phyloP scores from a whole-genome alignment of 1,140 invertebrate species.

The Aphidius gifuensis region DNA sequence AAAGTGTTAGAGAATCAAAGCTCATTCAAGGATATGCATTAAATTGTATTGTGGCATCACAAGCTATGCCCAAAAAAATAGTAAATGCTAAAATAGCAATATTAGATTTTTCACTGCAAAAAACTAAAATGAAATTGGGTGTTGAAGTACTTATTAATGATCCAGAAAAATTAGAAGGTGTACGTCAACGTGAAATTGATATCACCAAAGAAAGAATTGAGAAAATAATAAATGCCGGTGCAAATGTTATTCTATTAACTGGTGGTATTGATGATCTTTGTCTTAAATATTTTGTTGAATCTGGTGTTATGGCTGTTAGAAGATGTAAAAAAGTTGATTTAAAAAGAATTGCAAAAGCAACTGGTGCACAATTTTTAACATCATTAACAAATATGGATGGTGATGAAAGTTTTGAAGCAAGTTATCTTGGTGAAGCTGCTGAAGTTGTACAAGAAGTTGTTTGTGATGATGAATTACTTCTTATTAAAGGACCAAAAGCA shows the following conservation, averaged over 20 bases:
- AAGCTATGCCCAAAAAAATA: constrained; percentile 91
- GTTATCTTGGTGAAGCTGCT: constrained; percentile 90
- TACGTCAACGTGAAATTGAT: constrained; percentile 90
- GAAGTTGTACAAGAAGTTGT: constrained; percentile 95
- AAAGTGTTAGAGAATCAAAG: constrained; percentile 36
- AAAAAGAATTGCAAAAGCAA: constrained; percentile 97
- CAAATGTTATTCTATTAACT: constrained; percentile 93
- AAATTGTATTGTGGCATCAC: constrained; percentile 97
- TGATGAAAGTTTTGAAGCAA: constrained; percentile 93
- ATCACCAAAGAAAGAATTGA: constrained; percentile 97
- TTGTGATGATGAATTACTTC: constrained; percentile 96
- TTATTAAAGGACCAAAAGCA: constrained; percentile 92
- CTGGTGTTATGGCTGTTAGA: constrained; percentile 94
- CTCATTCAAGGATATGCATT: constrained; percentile 94
- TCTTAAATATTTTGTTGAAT: constrained; percentile 98
- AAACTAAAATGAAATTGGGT: constrained; percentile 96
- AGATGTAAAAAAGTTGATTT: constrained; percentile 95
- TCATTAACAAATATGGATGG: constrained; percentile 97
- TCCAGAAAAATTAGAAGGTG: constrained; percentile 91
- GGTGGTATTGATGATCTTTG: constrained; percentile 99
- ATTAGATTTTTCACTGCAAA: constrained; percentile 96
- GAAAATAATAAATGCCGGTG: constrained; percentile 90
- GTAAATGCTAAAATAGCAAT: constrained; percentile 96
- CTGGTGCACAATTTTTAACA: constrained; percentile 89
- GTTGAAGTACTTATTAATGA: constrained; percentile 94